Evolutionary conservation across 2,113 vertebrate species (phyloP), one percentile per base, ranked within the genome.

Genomic region (Mirza zaza): DNA sequence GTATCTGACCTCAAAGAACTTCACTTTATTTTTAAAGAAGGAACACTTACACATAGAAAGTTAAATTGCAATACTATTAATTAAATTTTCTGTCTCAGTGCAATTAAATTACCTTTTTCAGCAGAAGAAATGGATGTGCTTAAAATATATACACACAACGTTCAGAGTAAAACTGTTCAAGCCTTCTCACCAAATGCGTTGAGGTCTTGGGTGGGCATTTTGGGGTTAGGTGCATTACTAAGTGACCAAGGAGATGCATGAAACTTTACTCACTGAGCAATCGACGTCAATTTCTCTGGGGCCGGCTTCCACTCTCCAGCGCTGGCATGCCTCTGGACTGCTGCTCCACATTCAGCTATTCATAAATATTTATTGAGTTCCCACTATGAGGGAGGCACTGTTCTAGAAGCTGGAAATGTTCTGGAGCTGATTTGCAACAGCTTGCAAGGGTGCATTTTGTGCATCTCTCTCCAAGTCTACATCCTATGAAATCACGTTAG

Each of bases 51-150:
- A 55, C 50, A 13, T 45, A 45, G 57, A 32, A 88, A 81, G 80
- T 55, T 85, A 84, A 84, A 67, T 80, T 70, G 81, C 18, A 45
- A 83, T 36, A 12, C 55, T 90, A 67, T 81, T 86, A 75, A 96
- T 90, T 95, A 71, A 29, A 57, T 92, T 85, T 92, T 95, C 84
- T 85, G 32, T 94, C 80, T 84, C 75, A 5, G 20, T 71, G 39
- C 39, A 65, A 90, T 94, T 93, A 73, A 91, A 94, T 96, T 83
- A 90, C 52, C 61, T 94, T 77, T 79, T 65, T 25, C 57, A 71
- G 83, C 39, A 55, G 17, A 70, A 86, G 32, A 92, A 91, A 96
- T 79, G 34, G 39, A 27, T 88, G 65, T 80, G 8, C 63, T 84
- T 45, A 50, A 76, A 83, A 71, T 48, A 36, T 2, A 71, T 10